A percentile compares a stretch with the other conserved stretches of the same genome.
These are phyloP conservation scores for Dusona sp. DNA, from an alignment of 2,888 invertebrate species.

Conservation along the genomic window DNA sequence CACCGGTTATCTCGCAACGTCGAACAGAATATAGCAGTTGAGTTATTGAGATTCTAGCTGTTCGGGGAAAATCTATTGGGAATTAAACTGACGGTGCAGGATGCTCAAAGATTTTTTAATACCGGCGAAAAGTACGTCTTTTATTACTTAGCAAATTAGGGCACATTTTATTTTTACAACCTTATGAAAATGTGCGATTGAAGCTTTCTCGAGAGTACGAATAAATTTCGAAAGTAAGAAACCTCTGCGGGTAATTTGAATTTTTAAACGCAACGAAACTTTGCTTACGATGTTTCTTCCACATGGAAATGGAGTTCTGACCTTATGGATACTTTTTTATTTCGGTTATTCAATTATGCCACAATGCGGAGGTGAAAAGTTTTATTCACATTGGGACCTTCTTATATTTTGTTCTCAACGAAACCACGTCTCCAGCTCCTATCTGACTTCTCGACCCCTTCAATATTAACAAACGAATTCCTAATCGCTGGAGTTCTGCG, in stretches of 20 bases:
- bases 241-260: neutral
- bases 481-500: constrained; percentile 54
- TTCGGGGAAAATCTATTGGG: constrained; percentile 5
- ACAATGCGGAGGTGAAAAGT: constrained; percentile 5
- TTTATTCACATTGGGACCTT: constrained; percentile 34
- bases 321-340: neutral
- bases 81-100: neutral
- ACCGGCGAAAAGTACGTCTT: neutral
- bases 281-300: constrained; percentile 12
- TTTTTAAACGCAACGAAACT: constrained; percentile 11
- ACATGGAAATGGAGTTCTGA: constrained; percentile 3
- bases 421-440: neutral
- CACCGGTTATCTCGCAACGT: constrained; percentile 66
- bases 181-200: neutral
- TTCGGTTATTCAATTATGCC: constrained; percentile 28
- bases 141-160: neutral
- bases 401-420: constrained; percentile 29
- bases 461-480: constrained; percentile 61
- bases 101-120: neutral
- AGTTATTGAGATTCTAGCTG: neutral
- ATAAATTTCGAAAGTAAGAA: neutral
- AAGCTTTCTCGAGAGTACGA: neutral
- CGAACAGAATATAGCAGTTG: constrained; percentile 68
- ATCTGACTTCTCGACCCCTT: constrained; percentile 25
- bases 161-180: neutral